Conservation (phyloP, 2,797 vertebrate species). For the Neostethus bicornis region DNA sequence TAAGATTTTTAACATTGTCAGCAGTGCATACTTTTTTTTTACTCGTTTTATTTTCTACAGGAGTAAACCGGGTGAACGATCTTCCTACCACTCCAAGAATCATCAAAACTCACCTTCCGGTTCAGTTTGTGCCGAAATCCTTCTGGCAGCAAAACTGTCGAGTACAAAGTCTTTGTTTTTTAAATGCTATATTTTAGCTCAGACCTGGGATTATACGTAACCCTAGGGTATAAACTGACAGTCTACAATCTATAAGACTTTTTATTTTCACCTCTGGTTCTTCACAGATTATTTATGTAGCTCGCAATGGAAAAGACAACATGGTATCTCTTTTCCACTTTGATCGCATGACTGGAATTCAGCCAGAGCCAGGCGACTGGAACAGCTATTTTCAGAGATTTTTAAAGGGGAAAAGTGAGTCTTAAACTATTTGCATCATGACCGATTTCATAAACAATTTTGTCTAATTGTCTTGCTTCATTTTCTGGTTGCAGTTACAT, state of each 20-base stretch:
- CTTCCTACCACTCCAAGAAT: constrained; percentile 67
- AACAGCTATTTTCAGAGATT: constrained; percentile 67
- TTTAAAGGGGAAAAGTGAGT: constrained; percentile 70
- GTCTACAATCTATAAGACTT: no score
- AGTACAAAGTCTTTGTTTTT: constrained; percentile 58
- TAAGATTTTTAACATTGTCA: no score
- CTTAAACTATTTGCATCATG: not conserved
- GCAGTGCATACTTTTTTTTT: not conserved
- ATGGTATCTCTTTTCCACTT: constrained; percentile 89
- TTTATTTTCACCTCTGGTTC: not conserved
- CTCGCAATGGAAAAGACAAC: constrained; percentile 89
- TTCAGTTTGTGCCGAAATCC: constrained; percentile 74
- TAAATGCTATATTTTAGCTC: no score
- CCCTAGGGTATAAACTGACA: no score
- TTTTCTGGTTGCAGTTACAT: constrained; percentile 70
- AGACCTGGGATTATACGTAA: no score
- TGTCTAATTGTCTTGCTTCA: not conserved
- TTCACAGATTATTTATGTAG: constrained; percentile 81
- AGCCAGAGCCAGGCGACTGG: constrained; percentile 84
- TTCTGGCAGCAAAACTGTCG: constrained; percentile 77
- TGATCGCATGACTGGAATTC: constrained; percentile 78
- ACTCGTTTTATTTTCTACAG: no score
- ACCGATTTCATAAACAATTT: no score
- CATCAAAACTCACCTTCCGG: constrained; percentile 77
- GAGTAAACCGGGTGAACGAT: constrained; percentile 39